Evolutionary conservation across 1,140 invertebrate species (phyloP), one percentile per base, ranked within the genome.

Genomic region (Drosophila erecta): DNA sequence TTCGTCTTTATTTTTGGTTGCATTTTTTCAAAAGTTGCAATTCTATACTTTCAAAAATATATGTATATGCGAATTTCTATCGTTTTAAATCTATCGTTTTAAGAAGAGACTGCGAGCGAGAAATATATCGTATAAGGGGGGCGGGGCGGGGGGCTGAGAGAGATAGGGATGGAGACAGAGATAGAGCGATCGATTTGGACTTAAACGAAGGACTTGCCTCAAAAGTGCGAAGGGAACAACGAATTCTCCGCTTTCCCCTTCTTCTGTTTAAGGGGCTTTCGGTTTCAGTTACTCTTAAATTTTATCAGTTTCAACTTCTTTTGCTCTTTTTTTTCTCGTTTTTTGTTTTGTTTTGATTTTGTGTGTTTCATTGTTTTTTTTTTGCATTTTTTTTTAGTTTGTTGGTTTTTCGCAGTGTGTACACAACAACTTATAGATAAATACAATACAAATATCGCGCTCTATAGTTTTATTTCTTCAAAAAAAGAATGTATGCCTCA

Each of bases 381-480:
- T 79, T 49, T 61, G 24, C 44, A 8, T 46, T 40, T 76, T 61
- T 43, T 44, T 17, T 57, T 49, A 61, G 71, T 70, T 43, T 58
- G 44, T 73, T 55, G 69, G 46, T 71, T 51, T 50, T 49, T 70
- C 65, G 67, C 64, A 70, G 46, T 79, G 60, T 66, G 51, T 80
- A 73, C 72, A 85, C 81, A 85, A 81, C 79, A 83, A 89, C 80
- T 89, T 89, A 89, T 89, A 84, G 76, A 74, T 84, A 79, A 64
- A 89, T 89, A 89, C 84, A 87, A 87, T 89, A 87, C 79, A 87
- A 90, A 87, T 90, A 89, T 89, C 84, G 79, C 79, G 76, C 66
- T 83, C 76, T 79, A 72, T 84, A 84, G 80, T 80, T 90, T 89
- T 77, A 69, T 84, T 89, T 84, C 85, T 89, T 84, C 66, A 85